phyloP scores from a whole-genome alignment of 2,888 invertebrate species.

The Carabus problematicus region DNA sequence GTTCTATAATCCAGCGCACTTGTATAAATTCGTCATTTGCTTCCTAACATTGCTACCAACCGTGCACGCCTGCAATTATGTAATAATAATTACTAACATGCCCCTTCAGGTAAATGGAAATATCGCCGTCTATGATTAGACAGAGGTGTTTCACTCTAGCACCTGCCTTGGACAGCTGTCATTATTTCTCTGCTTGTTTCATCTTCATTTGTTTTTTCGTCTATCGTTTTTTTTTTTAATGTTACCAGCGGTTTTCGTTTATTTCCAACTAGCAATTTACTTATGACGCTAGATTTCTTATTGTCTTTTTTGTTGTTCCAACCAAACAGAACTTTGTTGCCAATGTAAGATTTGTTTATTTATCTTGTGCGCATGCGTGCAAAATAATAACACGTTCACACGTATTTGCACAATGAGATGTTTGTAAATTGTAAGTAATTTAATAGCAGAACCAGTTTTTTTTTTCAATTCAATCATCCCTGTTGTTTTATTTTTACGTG shows the following conservation, averaged over 20 bases:
- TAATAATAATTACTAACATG: no score
- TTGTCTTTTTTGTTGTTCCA: conserved; percentile 5
- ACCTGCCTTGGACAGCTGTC: conserved; percentile 47
- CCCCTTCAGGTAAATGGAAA: no score
- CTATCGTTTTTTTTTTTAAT: conserved; percentile 32
- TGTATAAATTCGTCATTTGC: no score
- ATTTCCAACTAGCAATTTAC: conserved; percentile 19
- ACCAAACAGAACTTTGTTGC: background rate
- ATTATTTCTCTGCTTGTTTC: conserved; percentile 45
- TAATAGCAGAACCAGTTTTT: no score
- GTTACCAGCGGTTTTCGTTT: conserved; percentile 14
- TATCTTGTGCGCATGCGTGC: conserved; percentile 2
- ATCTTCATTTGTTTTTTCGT: conserved; percentile 42
- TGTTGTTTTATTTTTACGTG: no score
- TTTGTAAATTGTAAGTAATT: no score
- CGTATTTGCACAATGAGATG: no score
- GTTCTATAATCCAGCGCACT: no score
- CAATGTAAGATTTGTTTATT: conserved; percentile 11
- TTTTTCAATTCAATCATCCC: no score
- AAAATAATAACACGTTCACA: background rate
- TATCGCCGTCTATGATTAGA: no score
- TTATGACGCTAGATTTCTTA: conserved; percentile 6
- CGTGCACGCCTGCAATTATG: no score
- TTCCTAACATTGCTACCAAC: no score
- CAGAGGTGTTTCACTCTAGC: conserved; percentile 5